Evolutionary conservation across 2,797 vertebrate species (phyloP).

Genomic region (Notamacropus eugenii): DNA sequence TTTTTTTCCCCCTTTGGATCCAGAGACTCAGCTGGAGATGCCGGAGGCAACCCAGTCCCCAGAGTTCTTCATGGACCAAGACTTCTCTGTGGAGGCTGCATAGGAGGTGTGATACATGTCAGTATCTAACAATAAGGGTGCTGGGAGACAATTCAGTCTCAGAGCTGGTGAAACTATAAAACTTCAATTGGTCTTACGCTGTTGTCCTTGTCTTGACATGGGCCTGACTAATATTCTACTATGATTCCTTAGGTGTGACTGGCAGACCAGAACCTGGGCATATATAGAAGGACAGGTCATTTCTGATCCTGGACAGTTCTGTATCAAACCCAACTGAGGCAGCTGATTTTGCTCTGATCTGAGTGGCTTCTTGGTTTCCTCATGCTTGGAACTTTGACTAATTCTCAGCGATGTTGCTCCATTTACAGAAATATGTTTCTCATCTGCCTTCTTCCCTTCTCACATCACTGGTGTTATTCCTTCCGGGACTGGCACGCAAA

Average conservation of each 20-base stretch:
- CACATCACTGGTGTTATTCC: too few relatives aligned
- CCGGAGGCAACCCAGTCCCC: background rate
- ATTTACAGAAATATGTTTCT: too few relatives aligned
- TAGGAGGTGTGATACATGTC: background rate
- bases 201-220: background rate
- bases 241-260: fast-evolving
- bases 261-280: background rate
- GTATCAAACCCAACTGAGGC: background rate
- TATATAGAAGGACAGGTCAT: background rate
- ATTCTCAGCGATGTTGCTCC: too few relatives aligned
- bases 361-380: background rate
- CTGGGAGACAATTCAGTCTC: too few relatives aligned
- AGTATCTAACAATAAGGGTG: background rate
- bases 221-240: background rate
- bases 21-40: background rate
- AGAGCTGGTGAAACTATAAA: background rate
- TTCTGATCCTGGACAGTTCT: background rate
- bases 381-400: background rate
- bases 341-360: background rate
- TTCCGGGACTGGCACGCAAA: too few relatives aligned
- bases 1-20: background rate
- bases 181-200: background rate
- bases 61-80: background rate
- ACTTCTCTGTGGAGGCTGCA: background rate
- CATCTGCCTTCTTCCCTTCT: too few relatives aligned